These are phyloP conservation scores for Synergus laeviventris DNA, from an alignment of 2,888 invertebrate genomes.

Conservation along the genomic window DNA sequence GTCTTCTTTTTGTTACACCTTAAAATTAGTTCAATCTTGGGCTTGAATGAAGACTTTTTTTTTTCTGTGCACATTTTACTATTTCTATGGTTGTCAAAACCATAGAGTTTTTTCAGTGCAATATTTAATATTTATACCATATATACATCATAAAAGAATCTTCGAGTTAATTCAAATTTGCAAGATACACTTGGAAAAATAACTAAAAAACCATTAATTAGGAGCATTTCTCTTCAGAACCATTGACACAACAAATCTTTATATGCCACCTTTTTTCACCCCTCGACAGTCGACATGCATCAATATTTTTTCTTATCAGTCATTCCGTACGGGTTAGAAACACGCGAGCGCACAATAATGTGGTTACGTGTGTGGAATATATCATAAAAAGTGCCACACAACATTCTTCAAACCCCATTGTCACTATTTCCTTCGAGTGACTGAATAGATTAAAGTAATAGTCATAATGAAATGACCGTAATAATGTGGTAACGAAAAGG, in stretches of 20 bases:
- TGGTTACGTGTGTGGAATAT: conserved; percentile 31
- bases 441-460: neutral
- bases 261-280: conserved; percentile 13
- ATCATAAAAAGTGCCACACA: conserved; percentile 12
- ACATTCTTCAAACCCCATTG: neutral
- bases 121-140: too few relatives aligned
- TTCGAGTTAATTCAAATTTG: too few relatives aligned
- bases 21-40: too few relatives aligned
- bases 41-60: too few relatives aligned
- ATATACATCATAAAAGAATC: too few relatives aligned
- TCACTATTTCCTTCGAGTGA: neutral
- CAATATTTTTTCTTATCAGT: conserved; percentile 38
- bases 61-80: too few relatives aligned
- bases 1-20: too few relatives aligned
- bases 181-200: too few relatives aligned
- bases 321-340: conserved; percentile 31
- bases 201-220: neutral
- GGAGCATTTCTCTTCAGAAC: neutral
- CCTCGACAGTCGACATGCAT: conserved; percentile 31
- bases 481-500: neutral
- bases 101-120: too few relatives aligned
- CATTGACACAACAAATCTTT: neutral
- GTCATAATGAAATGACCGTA: neutral
- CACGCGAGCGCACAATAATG: conserved; percentile 37
- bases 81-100: too few relatives aligned